Evolutionary conservation across 1,140 invertebrate species (phyloP).

Genomic region (Schlechtendalia chinensis): DNA sequence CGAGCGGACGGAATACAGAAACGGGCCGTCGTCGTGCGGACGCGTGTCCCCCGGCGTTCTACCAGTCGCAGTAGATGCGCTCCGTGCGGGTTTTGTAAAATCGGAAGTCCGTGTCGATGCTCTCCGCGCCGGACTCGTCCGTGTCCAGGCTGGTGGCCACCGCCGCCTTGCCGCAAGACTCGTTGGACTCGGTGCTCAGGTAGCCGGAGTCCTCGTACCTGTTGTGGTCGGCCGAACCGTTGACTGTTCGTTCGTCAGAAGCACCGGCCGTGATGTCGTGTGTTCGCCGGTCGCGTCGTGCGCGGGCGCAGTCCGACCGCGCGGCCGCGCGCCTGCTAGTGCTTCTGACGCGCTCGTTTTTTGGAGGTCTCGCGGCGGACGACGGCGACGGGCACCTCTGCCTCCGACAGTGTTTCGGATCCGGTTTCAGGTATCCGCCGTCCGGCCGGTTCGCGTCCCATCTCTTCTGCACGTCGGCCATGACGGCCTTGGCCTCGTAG

Average conservation of each 20-base stretch:
- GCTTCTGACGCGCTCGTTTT: conserved; percentile 55
- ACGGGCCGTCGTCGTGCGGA: too few relatives aligned
- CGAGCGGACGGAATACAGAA: too few relatives aligned
- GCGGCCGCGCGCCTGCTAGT: conserved; percentile 46
- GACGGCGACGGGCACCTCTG: conserved; percentile 43
- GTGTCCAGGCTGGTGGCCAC: background rate
- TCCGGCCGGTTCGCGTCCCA: conserved; percentile 57
- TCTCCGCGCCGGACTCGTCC: conserved; percentile 78
- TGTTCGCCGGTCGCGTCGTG: conserved; percentile 53
- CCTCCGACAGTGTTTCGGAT: conserved; percentile 57
- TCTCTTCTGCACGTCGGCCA: conserved; percentile 41
- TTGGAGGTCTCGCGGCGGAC: conserved; percentile 18
- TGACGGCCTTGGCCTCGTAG: conserved; percentile 54
- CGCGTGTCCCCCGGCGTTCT: too few relatives aligned
- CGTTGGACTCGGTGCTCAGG: conserved; percentile 69
- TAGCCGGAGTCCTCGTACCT: conserved; percentile 53
- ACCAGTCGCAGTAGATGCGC: conserved; percentile 32
- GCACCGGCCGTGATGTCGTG: conserved; percentile 54
- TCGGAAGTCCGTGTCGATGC: conserved; percentile 82
- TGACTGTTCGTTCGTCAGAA: conserved; percentile 54
- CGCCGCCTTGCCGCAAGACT: conserved; percentile 71
- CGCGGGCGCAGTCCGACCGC: background rate
- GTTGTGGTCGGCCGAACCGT: conserved; percentile 44
- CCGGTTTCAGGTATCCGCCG: conserved; percentile 52
- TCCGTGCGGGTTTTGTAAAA: conserved; percentile 59